These are phyloP conservation scores for Archips xylosteana DNA, from an alignment of 2,888 invertebrate genomes.

Conservation along the genomic window DNA sequence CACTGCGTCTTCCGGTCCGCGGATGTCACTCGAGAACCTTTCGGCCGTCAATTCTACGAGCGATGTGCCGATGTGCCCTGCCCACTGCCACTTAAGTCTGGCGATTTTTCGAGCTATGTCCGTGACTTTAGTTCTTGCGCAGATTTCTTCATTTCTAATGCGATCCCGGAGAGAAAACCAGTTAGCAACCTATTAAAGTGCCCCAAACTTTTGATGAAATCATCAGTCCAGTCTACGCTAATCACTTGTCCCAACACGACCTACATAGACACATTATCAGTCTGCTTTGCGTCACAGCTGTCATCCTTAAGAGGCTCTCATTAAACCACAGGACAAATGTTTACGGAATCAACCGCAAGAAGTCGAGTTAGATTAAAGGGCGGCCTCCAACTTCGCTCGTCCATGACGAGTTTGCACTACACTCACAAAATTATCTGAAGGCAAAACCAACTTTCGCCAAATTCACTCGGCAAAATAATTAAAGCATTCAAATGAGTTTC, in stretches of 20 bases:
- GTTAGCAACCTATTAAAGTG: neutral
- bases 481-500: slow-evolving; percentile 55
- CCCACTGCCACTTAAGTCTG: too few species aligned
- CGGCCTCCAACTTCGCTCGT: slow-evolving; percentile 5
- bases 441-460: slow-evolving; percentile 38
- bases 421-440: slow-evolving; percentile 36
- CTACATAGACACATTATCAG: neutral
- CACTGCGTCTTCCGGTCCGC: too few species aligned
- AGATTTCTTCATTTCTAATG: too few species aligned
- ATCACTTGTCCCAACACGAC: neutral
- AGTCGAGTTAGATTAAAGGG: slow-evolving; percentile 31
- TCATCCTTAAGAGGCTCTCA: slow-evolving; percentile 4
- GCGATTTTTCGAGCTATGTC: too few species aligned
- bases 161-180: too few species aligned
- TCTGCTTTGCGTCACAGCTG: neutral
- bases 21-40: too few species aligned
- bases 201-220: neutral
- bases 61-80: too few species aligned
- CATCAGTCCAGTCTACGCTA: neutral
- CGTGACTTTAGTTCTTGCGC: too few species aligned
- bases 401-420: slow-evolving; percentile 35
- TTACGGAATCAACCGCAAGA: slow-evolving; percentile 25
- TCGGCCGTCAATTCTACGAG: too few species aligned
- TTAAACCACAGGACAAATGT: slow-evolving; percentile 29
- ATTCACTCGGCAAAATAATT: slow-evolving; percentile 44